A percentile compares a stretch with the other conserved stretches of the same genome.
These are phyloP conservation scores for Amia ocellicauda DNA, from an alignment of 2,113 vertebrate species.

Conservation along the genomic window DNA sequence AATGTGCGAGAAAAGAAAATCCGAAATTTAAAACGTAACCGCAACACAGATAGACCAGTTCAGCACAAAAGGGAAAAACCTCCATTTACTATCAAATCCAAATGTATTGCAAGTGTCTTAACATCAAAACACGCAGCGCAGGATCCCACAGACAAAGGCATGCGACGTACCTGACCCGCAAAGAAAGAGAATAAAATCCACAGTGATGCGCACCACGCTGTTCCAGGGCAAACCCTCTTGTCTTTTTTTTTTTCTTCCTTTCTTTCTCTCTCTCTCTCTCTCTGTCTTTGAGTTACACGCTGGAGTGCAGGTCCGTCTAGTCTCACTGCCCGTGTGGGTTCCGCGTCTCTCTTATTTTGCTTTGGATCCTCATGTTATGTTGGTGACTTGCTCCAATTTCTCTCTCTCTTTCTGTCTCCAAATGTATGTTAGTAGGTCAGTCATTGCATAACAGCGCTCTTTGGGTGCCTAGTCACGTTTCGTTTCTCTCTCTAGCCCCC, in stretches of 20 bases:
- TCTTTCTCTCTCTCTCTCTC: constrained; percentile 19
- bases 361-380: constrained; percentile 55
- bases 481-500: constrained; percentile 44
- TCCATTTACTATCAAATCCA: too few relatives aligned
- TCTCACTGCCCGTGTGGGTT: constrained; percentile 32
- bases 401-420: constrained; percentile 49
- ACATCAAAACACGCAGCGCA: too few relatives aligned
- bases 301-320: constrained; percentile 28
- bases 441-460: constrained; percentile 74
- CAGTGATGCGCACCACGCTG: not conserved
- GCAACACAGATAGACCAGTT: not conserved
- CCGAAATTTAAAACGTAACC: too few relatives aligned
- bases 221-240: too few relatives aligned
- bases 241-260: too few relatives aligned
- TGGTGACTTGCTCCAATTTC: constrained; percentile 56
- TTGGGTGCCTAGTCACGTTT: constrained; percentile 73
- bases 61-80: not conserved
- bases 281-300: constrained; percentile 8
- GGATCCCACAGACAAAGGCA: not conserved
- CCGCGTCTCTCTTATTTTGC: constrained; percentile 48
- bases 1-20: not conserved
- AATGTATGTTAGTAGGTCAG: constrained; percentile 82
- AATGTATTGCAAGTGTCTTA: too few relatives aligned
- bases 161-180: not conserved
- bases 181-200: constrained; percentile 27